Evolutionary conservation across 2,113 vertebrate species (phyloP).

Genomic region (Chrysemys picta): DNA sequence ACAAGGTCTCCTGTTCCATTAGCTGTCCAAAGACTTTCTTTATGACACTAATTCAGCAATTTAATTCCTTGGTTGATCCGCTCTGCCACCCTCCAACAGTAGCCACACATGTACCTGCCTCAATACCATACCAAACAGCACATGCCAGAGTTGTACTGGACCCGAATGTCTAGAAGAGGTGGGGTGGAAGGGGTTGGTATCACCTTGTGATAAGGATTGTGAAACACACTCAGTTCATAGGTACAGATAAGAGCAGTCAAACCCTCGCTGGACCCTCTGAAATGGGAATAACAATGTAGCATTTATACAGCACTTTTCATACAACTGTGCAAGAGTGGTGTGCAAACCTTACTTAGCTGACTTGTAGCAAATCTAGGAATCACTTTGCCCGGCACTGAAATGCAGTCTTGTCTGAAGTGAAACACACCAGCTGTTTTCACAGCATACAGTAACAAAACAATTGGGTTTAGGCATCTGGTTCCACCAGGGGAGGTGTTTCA

Average conservation of each 20-base stretch:
- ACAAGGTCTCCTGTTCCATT: not conserved
- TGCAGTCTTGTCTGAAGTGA: not conserved
- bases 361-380: not conserved
- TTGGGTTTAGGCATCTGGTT: not conserved
- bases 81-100: not conserved
- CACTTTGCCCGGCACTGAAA: not conserved
- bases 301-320: slow-evolving; percentile 56
- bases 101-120: slow-evolving; percentile 62
- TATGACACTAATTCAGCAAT: not conserved
- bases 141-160: not conserved
- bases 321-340: not conserved
- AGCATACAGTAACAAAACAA: not conserved
- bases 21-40: not conserved
- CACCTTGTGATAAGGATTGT: rapidly evolving
- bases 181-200: not conserved
- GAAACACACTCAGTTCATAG: rapidly evolving
- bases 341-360: not conserved
- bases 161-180: rapidly evolving
- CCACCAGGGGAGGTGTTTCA: no score
- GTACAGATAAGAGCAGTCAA: not conserved
- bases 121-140: slow-evolving; percentile 24
- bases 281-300: slow-evolving; percentile 51
- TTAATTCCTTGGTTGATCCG: not conserved
- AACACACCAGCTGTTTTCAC: not conserved
- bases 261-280: not conserved